These are phyloP conservation scores for Procambarus virginalis DNA, from an alignment of 1,140 invertebrate genomes.

Conservation along the genomic window DNA sequence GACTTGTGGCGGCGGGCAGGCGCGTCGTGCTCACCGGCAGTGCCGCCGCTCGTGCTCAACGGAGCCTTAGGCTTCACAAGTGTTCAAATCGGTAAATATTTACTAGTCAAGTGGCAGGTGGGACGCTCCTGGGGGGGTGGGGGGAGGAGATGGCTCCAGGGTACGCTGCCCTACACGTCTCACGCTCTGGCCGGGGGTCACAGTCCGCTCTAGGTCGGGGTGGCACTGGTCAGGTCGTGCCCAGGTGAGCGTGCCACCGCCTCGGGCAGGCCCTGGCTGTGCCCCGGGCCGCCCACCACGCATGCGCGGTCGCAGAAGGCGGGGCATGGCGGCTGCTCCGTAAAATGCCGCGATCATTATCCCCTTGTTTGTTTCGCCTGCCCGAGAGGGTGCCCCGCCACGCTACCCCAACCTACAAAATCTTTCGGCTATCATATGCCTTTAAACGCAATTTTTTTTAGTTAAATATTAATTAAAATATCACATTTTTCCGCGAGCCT, in stretches of 20 bases:
- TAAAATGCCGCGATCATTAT: conserved; percentile 63
- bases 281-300: conserved; percentile 14
- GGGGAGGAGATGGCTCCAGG: not conserved
- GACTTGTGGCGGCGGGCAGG: not conserved
- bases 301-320: conserved; percentile 30
- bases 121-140: not conserved
- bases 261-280: conserved; percentile 12
- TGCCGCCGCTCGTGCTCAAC: conserved; percentile 12
- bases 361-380: conserved; percentile 61
- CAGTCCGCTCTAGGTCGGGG: conserved; percentile 55
- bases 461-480: not conserved
- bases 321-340: conserved; percentile 26
- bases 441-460: not conserved
- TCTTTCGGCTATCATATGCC: not conserved
- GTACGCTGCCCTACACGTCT: conserved; percentile 35
- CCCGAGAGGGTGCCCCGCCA: conserved; percentile 30
- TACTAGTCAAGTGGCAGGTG: conserved; percentile 5
- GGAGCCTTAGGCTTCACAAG: conserved; percentile 10
- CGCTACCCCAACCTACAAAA: not conserved
- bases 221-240: conserved; percentile 65
- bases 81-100: conserved; percentile 40
- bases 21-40: not conserved
- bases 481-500: not conserved
- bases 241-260: conserved; percentile 57
- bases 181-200: conserved; percentile 45